phyloP scores from a whole-genome alignment of 2,888 invertebrate species.

The Pteria penguin region DNA sequence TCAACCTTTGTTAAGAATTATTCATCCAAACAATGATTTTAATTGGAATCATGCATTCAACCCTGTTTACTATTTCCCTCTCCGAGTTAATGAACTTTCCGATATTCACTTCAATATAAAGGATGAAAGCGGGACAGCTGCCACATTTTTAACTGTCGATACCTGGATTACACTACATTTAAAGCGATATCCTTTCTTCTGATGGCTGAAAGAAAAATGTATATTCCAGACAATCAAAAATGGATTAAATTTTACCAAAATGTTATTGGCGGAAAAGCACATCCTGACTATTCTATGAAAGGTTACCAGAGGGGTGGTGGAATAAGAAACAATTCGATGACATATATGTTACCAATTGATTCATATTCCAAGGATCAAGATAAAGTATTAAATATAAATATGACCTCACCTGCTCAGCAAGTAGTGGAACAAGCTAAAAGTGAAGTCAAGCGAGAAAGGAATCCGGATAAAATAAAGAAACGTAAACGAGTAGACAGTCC shows the following conservation, averaged over 20 bases:
- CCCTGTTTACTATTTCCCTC: conserved; percentile 2
- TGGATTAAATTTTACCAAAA: conserved; percentile 18
- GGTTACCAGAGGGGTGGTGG: conserved; percentile 15
- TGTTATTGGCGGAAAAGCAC: neutral
- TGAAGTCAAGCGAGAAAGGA: conserved; percentile 11
- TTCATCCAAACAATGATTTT: conserved; percentile 4
- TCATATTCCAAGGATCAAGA: neutral
- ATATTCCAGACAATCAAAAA: conserved; percentile 15
- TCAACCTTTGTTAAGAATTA: conserved; percentile 5
- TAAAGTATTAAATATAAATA: conserved; percentile 1
- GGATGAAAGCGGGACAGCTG: neutral
- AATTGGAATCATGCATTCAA: conserved; percentile 7
- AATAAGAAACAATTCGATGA: neutral
- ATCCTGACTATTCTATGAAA: neutral
- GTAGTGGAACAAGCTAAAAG: conserved; percentile 12
- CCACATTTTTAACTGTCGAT: conserved; percentile 16
- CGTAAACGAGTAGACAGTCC: neutral
- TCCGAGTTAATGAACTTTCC: conserved; percentile 2
- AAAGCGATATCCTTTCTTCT: conserved; percentile 26
- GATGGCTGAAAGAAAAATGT: conserved; percentile 3
- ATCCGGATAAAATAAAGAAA: neutral
- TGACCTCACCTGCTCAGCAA: conserved; percentile 14
- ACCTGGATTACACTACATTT: conserved; percentile 24
- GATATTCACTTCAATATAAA: conserved; percentile 23
- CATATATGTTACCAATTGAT: conserved; percentile 8